These are phyloP conservation scores for Peromyscus californicus DNA, from an alignment of 2,113 vertebrate genomes.

Conservation along the genomic window DNA sequence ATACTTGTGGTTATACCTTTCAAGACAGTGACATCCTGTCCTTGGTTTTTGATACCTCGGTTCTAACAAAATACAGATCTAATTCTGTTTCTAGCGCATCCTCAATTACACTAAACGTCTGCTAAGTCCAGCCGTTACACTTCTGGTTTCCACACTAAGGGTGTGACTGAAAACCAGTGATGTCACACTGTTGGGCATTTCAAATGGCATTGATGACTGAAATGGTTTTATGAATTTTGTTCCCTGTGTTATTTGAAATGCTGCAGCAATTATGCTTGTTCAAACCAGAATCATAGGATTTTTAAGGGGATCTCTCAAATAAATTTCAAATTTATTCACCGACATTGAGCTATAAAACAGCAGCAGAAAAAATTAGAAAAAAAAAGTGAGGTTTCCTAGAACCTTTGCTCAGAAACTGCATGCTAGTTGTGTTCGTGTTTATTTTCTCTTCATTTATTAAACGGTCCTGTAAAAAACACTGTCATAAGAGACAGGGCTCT, in stretches of 20 bases:
- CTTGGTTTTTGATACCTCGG: background rate
- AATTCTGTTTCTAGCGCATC: background rate
- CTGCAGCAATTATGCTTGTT: background rate
- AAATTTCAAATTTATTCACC: constrained; percentile 27
- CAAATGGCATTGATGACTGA: background rate
- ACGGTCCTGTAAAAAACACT: background rate
- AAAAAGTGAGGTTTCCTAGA: background rate
- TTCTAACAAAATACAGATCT: background rate
- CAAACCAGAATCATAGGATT: background rate
- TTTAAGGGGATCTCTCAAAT: background rate
- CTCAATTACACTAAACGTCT: background rate
- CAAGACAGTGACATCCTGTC: background rate
- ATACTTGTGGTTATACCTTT: background rate
- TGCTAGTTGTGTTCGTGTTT: background rate
- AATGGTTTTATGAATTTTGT: background rate
- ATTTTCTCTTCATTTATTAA: background rate
- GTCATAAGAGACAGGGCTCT: background rate
- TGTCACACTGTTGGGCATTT: background rate
- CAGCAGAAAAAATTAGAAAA: constrained; percentile 15
- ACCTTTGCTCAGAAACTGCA: background rate
- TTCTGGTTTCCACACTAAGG: background rate
- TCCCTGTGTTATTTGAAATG: background rate
- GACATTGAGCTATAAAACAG: background rate
- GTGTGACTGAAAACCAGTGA: background rate
- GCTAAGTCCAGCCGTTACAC: background rate